Percentiles rank a stretch among this genome's conserved stretches.
Evolutionary conservation across 1,140 invertebrate genomes (phyloP).

Genomic region (Cylas formicarius): DNA sequence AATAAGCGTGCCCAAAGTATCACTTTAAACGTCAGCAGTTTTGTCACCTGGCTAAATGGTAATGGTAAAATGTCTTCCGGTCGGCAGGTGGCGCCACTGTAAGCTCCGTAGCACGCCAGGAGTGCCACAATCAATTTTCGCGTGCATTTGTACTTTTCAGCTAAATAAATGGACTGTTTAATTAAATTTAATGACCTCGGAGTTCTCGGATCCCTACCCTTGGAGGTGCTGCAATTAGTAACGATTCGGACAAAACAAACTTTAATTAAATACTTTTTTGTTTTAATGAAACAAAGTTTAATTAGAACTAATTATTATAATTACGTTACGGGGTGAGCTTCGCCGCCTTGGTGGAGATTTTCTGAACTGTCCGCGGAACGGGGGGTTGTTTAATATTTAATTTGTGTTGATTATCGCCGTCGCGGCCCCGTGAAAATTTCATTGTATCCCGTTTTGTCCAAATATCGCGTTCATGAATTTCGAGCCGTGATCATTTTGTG

Average conservation of each 20-base stretch:
- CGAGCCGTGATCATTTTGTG: no score
- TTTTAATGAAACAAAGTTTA: slow-evolving; percentile 4
- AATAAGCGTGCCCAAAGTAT: no score
- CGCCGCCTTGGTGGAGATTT: no score
- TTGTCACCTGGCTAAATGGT: no score
- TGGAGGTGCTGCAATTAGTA: slow-evolving; percentile 4
- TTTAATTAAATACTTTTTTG: slow-evolving; percentile 5
- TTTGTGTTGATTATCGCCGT: background rate
- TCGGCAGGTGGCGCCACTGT: no score
- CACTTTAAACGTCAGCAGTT: no score
- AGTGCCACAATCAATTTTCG: slow-evolving; percentile 1
- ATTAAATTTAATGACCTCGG: slow-evolving; percentile 7
- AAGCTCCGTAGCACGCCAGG: background rate
- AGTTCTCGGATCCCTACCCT: background rate
- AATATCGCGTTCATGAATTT: no score
- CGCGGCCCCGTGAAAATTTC: background rate
- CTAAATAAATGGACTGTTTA: slow-evolving; percentile 2
- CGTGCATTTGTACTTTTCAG: slow-evolving; percentile 5
- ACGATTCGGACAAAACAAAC: slow-evolving; percentile 3
- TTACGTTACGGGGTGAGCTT: background rate
- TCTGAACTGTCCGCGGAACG: background rate
- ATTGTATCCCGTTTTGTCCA: no score
- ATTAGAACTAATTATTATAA: slow-evolving; percentile 5
- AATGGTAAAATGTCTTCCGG: no score
- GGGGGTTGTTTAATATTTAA: background rate